Evolutionary conservation across 1,140 invertebrate genomes (phyloP), one percentile per base, ranked within the genome.

Genomic region (Megalonaias nervosa): DNA sequence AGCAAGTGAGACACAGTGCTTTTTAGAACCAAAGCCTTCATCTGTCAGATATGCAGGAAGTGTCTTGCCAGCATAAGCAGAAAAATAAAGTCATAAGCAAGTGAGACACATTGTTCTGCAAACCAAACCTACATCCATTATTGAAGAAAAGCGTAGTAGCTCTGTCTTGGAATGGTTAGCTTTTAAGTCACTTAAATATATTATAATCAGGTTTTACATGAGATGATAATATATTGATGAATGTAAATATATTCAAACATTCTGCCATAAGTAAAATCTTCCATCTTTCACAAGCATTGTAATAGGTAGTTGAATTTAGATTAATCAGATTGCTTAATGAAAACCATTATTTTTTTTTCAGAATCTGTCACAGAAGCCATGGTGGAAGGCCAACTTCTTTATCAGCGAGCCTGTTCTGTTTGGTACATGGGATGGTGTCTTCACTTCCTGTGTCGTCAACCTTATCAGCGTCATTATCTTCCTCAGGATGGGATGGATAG

Each of bases 401-500:
- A 86, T 91, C 59, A 86, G 85, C 23, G 88, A 88, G 89, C 97
- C 97, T 66, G 95, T 98, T 67, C 92, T 99, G 26, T 99, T 99
- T 93, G 97, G 97, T 19, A 97, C 97, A 3, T 98, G 97, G 97
- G 97, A 99, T 93, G 98, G 97, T 81, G 98, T 99, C 16, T 98
- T 97, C 89, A 97, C 97, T 76, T 90, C 90, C 14, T 91, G 90
- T 78, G 93, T 99, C 86, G 97, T 99, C 85, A 99, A 99, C 91
- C 97, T 99, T 56, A 97, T 99, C 92, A 97, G 97, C 84, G 97
- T 99, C 2, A 98, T 99, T 89, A 97, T 99, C 75, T 98, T 99
- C 91, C 92, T 99, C 55, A 92, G 97, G 86, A 97, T 97, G 81
- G 97, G 98, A 76, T 99, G 97, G 97, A 97, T 99, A 88, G 97